Base-by-base conservation (phyloP, 2,113 vertebrate genomes). In the Solea solea region DNA sequence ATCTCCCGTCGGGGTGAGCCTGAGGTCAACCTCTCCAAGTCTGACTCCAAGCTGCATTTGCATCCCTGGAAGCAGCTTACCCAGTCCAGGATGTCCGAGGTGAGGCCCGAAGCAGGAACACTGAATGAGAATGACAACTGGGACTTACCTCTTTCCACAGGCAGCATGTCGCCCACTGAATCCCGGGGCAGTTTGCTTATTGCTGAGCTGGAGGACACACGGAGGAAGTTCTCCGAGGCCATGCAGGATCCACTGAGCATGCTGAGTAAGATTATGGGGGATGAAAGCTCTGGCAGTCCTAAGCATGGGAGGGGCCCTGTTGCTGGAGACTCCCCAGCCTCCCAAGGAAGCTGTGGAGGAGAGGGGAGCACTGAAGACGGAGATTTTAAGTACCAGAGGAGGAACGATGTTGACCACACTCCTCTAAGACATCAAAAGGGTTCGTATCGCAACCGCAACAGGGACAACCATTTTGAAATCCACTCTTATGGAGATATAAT, bases 211-310 rank as follows among this genome's bases (percentile, higher is more conserved):
- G 95, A 96, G 88, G 95, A 95, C 82, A 95, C 94, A 0, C 86
- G 91, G 51, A 88, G 90, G 58, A 90, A 91, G 83, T 93, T 95
- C 51, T 96, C 95, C 0, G 95, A 95, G 81, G 94, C 92, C 44
- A 89, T 95, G 91, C 95, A 95, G 80, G 95, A 96, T 78, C 95
- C 93, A 0, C 79, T 95, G 7, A 94, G 88, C 76, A 91, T 95
- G 83, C 90, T 96, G 7, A 95, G 94, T 81, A 95, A 95, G 80
- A 95, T 95, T 8, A 95, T 95, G 81, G 92, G 93, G 0, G 95
- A 96, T 7, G 95, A 95, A 53, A 91, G 87, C 65, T 73, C 86
- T 21, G 60, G 84, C 16, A 56, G 34, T 5, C 52, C 89, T 28
- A 91, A 90, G 69, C 89, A 88, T 48, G 74, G 69, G 50, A 84